Evolutionary conservation across 2,113 vertebrate genomes (phyloP).

Genomic region (Petromus typicus): DNA sequence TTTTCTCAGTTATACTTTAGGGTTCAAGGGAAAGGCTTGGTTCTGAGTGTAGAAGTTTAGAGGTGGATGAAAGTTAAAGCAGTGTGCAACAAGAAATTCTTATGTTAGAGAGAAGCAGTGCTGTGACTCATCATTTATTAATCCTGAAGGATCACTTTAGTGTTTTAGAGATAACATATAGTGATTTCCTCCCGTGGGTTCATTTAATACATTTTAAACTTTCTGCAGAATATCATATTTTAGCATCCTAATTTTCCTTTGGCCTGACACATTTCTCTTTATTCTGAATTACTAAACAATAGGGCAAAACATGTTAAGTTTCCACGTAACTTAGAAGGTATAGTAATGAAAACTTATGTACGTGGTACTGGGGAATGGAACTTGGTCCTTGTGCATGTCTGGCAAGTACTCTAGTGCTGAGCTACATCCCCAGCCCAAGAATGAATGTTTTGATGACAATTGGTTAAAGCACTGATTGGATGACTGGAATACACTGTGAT

Average conservation of each 20-base stretch:
- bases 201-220: neutral
- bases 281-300: constrained; percentile 17
- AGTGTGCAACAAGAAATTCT: neutral
- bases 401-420: neutral
- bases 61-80: neutral
- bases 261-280: neutral
- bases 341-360: neutral
- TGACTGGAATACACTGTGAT: neutral
- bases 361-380: neutral
- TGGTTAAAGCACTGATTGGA: neutral
- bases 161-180: constrained; percentile 11
- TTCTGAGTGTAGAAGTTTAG: neutral
- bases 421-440: neutral
- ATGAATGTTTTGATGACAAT: neutral
- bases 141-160: neutral
- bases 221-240: neutral
- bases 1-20: neutral
- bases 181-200: neutral
- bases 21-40: neutral
- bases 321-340: neutral
- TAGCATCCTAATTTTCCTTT: neutral
- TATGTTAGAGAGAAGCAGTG: neutral
- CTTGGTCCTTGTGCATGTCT: neutral
- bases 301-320: neutral
- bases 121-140: neutral